phyloP scores from a whole-genome alignment of 2,113 vertebrate genomes.

The Riparia riparia region DNA sequence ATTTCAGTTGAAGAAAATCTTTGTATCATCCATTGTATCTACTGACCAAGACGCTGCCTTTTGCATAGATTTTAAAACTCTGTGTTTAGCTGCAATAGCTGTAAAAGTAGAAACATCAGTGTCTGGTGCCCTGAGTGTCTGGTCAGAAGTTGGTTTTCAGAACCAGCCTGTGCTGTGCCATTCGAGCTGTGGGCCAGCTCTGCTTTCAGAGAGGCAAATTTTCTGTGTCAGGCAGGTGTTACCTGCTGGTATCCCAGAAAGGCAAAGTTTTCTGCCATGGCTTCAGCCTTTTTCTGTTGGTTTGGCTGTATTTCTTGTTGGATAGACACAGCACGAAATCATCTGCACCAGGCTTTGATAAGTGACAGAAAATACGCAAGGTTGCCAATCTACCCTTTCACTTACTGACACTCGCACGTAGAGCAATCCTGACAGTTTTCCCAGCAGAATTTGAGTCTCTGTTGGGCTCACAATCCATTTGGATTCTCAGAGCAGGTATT shows the following conservation, averaged over 20 bases:
- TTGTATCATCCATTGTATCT: neutral
- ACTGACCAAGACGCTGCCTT: neutral
- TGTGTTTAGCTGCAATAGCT: neutral
- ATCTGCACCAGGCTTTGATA: neutral
- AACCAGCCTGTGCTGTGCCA: neutral
- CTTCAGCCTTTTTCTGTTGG: neutral
- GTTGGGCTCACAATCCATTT: neutral
- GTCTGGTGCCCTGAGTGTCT: neutral
- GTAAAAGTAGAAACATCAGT: neutral
- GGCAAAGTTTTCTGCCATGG: neutral
- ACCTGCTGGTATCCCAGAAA: neutral
- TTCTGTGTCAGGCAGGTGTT: fast-evolving
- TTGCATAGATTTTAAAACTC: neutral
- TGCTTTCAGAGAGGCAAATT: neutral
- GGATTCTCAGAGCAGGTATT: neutral
- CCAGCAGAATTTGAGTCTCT: neutral
- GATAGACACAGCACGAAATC: neutral
- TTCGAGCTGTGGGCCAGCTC: neutral
- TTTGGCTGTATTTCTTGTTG: neutral
- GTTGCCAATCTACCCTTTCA: neutral
- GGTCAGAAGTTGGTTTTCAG: neutral
- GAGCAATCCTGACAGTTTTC: neutral
- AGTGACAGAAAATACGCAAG: neutral
- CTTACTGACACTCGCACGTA: neutral
- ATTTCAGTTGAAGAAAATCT: neutral